Evolutionary conservation across 1,140 invertebrate genomes (phyloP).

Genomic region (Teleogryllus occipitalis): DNA sequence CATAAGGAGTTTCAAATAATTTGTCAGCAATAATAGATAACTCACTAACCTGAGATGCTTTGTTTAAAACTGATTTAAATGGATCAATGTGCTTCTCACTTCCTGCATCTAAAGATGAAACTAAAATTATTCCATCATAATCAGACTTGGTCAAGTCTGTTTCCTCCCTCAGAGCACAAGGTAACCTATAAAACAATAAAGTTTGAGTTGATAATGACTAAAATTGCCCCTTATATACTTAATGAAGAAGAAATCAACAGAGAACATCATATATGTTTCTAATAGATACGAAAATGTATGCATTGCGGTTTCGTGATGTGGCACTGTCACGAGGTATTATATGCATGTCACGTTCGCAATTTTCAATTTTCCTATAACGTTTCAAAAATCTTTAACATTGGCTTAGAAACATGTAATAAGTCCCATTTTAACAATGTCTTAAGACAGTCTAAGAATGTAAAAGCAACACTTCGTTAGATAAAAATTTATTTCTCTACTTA

Average conservation of each 20-base stretch:
- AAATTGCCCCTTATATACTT: too few relatives aligned
- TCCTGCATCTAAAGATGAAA: neutral
- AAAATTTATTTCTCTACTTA: neutral
- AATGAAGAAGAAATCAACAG: too few relatives aligned
- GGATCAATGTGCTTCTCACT: neutral
- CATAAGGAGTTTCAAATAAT: neutral
- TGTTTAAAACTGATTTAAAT: neutral
- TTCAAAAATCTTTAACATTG: too few relatives aligned
- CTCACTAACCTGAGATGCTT: neutral
- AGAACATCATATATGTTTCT: too few relatives aligned
- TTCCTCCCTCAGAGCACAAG: slow-evolving; percentile 10
- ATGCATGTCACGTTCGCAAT: neutral
- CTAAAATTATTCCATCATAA: slow-evolving; percentile 9
- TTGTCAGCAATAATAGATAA: neutral
- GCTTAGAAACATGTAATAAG: too few relatives aligned
- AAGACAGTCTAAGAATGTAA: too few relatives aligned
- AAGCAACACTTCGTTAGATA: too few relatives aligned
- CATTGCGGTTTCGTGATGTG: too few relatives aligned
- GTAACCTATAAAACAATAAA: neutral
- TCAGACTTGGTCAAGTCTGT: neutral
- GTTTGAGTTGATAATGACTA: too few relatives aligned
- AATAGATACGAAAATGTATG: too few relatives aligned
- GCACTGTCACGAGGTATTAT: too few relatives aligned
- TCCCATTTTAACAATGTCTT: too few relatives aligned
- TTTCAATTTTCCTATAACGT: neutral